Percentiles rank a stretch among this genome's conserved stretches.
Evolutionary conservation across 2,113 vertebrate species (phyloP).

Genomic region (Microcebus tavaratra): DNA sequence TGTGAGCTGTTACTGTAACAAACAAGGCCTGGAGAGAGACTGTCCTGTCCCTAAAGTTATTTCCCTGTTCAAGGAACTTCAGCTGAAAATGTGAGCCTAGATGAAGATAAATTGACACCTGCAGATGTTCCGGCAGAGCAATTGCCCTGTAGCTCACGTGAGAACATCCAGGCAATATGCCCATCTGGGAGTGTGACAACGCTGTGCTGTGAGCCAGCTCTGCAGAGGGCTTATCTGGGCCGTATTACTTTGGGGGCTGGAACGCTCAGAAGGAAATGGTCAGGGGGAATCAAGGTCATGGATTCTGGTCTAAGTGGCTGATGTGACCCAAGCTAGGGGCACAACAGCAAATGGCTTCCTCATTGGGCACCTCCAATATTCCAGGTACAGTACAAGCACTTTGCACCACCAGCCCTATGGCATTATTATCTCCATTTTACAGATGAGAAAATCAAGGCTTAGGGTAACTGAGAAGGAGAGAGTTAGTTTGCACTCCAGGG

Average conservation of each 20-base stretch:
- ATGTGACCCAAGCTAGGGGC: neutral
- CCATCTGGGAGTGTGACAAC: neutral
- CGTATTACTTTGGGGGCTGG: neutral
- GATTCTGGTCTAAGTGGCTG: neutral
- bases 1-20: neutral
- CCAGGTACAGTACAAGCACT: neutral
- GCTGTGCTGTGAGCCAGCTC: neutral
- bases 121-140: slow-evolving; percentile 32
- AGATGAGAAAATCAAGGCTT: slow-evolving; percentile 11
- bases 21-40: neutral
- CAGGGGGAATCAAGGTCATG: neutral
- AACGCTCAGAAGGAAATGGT: neutral
- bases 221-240: neutral
- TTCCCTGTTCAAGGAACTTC: neutral
- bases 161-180: neutral
- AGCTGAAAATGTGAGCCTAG: slow-evolving; percentile 6
- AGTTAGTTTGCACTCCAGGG: neutral
- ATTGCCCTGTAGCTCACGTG: neutral
- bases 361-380: neutral
- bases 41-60: neutral
- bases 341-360: neutral
- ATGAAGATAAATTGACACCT: slow-evolving; percentile 23
- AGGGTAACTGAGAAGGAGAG: neutral
- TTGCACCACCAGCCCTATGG: neutral
- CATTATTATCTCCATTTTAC: slow-evolving; percentile 35